phyloP scores from a whole-genome alignment of 2,888 invertebrate genomes.

The Thymelicus lineola region DNA sequence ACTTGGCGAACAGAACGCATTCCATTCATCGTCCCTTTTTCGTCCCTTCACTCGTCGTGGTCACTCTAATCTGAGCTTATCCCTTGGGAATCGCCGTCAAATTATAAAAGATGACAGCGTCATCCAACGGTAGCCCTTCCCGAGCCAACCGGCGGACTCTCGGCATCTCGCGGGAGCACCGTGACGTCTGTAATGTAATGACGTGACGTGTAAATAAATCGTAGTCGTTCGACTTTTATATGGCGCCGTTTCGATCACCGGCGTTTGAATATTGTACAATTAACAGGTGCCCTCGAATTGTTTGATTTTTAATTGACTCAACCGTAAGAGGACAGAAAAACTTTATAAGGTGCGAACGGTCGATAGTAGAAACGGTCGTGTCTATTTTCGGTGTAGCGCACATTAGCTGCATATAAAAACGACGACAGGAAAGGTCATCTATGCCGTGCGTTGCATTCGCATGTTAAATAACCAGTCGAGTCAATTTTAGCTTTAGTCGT shows the following conservation, averaged over 20 bases:
- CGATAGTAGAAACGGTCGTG: constrained; percentile 13
- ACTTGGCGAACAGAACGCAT: constrained; percentile 80
- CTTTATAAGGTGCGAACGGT: constrained; percentile 30
- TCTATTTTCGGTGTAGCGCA: constrained; percentile 18
- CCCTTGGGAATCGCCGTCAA: constrained; percentile 50
- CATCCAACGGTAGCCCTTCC: constrained; percentile 52
- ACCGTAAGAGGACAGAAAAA: constrained; percentile 34
- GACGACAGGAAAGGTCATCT: constrained; percentile 29
- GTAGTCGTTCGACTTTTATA: constrained; percentile 65
- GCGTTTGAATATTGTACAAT: constrained; percentile 59
- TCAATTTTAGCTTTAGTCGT: constrained; percentile 49
- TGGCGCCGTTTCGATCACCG: constrained; percentile 59
- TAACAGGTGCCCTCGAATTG: constrained; percentile 65
- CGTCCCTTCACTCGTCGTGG: constrained; percentile 70
- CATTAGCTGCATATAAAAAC: constrained; percentile 29
- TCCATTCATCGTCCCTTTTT: constrained; percentile 83
- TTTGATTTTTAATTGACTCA: constrained; percentile 53
- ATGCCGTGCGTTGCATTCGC: constrained; percentile 37
- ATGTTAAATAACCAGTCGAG: constrained; percentile 48
- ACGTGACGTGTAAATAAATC: constrained; percentile 53
- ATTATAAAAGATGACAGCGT: constrained; percentile 56
- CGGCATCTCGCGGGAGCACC: constrained; percentile 19
- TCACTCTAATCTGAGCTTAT: constrained; percentile 62
- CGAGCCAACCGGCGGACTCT: constrained; percentile 47
- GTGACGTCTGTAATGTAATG: too few species aligned